These are phyloP conservation scores for Eremophila alpestris DNA, from an alignment of 2,797 vertebrate species.

Conservation along the genomic window DNA sequence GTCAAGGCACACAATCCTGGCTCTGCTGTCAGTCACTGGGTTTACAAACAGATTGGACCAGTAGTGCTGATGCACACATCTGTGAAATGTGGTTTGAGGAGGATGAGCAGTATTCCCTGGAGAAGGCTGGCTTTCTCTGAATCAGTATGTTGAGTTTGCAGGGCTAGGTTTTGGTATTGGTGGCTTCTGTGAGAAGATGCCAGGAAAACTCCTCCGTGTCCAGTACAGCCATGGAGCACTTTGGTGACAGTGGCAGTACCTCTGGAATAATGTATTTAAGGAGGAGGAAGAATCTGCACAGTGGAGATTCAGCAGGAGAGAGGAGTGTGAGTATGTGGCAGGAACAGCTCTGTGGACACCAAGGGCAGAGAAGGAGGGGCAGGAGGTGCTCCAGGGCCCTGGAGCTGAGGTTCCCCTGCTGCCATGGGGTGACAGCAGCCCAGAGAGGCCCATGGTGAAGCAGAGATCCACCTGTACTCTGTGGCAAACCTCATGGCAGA, in stretches of 20 bases:
- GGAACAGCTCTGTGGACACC: not conserved
- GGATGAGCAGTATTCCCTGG: not conserved
- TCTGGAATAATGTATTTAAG: no score
- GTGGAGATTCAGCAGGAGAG: not conserved
- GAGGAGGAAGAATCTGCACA: not conserved
- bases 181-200: not conserved
- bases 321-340: not conserved
- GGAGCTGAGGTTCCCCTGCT: not conserved
- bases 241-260: rapidly evolving
- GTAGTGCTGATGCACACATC: rapidly evolving
- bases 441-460: not conserved
- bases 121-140: not conserved
- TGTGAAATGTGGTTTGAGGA: not conserved
- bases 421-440: not conserved
- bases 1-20: not conserved
- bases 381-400: not conserved
- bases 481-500: not conserved
- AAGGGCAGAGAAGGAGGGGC: not conserved
- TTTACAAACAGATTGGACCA: rapidly evolving
- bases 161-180: not conserved
- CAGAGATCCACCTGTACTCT: not conserved
- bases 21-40: not conserved
- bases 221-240: rapidly evolving
- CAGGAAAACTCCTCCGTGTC: not conserved
- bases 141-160: not conserved